Percentiles rank a stretch among this genome's conserved stretches.
Evolutionary conservation across 2,797 vertebrate species (phyloP).

Genomic region (Erpetoichthys calabaricus): DNA sequence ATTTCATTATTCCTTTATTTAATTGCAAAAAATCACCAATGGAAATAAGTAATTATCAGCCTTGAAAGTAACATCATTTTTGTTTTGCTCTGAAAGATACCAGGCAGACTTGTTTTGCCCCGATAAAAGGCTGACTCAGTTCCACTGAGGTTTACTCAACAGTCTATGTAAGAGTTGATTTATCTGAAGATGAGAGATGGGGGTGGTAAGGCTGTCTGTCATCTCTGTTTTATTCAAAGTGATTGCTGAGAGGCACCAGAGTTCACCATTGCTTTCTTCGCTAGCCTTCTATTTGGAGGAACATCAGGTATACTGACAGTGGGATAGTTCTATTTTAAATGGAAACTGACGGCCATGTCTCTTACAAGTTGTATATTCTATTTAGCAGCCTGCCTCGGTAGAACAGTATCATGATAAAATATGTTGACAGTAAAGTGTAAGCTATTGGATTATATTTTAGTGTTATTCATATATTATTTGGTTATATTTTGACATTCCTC

Average conservation of each 20-base stretch:
- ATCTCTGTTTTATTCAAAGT: slow-evolving; percentile 36
- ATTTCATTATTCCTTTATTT: neutral
- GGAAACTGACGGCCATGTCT: slow-evolving; percentile 37
- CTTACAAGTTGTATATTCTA: slow-evolving; percentile 27
- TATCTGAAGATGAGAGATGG: slow-evolving; percentile 41
- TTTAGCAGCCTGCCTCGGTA: slow-evolving; percentile 27
- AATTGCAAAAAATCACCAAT: neutral
- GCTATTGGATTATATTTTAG: neutral
- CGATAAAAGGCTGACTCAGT: slow-evolving; percentile 27
- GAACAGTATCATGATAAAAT: slow-evolving; percentile 16
- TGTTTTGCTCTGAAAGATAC: slow-evolving; percentile 20
- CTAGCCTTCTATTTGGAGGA: slow-evolving; percentile 28
- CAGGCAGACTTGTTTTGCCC: slow-evolving; percentile 22
- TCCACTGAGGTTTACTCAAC: slow-evolving; percentile 18
- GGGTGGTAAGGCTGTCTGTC: slow-evolving; percentile 30
- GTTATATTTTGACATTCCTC: neutral
- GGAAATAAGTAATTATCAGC: neutral
- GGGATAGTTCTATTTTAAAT: slow-evolving; percentile 37
- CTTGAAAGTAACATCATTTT: neutral
- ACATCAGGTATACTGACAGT: slow-evolving; percentile 18
- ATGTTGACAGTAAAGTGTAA: neutral
- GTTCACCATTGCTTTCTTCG: slow-evolving; percentile 27
- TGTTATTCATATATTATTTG: neutral
- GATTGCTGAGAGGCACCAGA: slow-evolving; percentile 30
- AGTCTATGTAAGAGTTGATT: slow-evolving; percentile 25